A percentile compares a stretch with the other conserved stretches of the same genome.
phyloP scores from a whole-genome alignment of 2,888 invertebrate species.

The Drosophila dives region DNA sequence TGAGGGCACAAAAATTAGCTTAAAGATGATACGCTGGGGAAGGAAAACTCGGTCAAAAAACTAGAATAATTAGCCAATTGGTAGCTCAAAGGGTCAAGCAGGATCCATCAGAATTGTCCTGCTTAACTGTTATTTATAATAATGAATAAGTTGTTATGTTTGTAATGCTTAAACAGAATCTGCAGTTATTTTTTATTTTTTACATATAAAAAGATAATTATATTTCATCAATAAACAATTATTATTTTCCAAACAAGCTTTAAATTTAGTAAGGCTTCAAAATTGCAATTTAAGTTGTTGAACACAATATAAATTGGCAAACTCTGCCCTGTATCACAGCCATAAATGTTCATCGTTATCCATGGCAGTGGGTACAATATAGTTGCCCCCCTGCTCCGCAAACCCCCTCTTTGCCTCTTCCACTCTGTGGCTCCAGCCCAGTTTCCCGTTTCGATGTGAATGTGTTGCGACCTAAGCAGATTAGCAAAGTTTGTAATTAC shows the following conservation, averaged over 20 bases:
- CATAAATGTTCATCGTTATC: slow-evolving; percentile 20
- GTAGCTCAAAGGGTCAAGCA: not conserved
- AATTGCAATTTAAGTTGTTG: slow-evolving; percentile 14
- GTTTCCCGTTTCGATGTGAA: slow-evolving; percentile 7
- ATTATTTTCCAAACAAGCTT: not conserved
- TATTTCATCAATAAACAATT: not conserved
- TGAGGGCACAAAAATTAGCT: too few species aligned
- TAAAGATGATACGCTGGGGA: not conserved
- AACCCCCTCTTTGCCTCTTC: not conserved
- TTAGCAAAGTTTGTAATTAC: slow-evolving; percentile 85
- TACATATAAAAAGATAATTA: not conserved
- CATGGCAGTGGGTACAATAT: slow-evolving; percentile 8
- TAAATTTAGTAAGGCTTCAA: not conserved
- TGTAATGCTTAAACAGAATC: not conserved
- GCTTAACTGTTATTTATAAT: not conserved
- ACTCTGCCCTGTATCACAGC: slow-evolving; percentile 14
- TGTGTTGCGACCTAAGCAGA: slow-evolving; percentile 79
- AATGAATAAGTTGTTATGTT: not conserved
- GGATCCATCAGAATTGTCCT: not conserved
- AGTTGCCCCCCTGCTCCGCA: not conserved
- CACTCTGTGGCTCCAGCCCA: not conserved
- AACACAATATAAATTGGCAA: slow-evolving; percentile 25
- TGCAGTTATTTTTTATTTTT: not conserved
- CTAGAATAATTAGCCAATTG: not conserved
- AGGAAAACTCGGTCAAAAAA: not conserved